These are phyloP conservation scores for Cynoglossus semilaevis DNA, from an alignment of 2,113 vertebrate species.

Conservation along the genomic window DNA sequence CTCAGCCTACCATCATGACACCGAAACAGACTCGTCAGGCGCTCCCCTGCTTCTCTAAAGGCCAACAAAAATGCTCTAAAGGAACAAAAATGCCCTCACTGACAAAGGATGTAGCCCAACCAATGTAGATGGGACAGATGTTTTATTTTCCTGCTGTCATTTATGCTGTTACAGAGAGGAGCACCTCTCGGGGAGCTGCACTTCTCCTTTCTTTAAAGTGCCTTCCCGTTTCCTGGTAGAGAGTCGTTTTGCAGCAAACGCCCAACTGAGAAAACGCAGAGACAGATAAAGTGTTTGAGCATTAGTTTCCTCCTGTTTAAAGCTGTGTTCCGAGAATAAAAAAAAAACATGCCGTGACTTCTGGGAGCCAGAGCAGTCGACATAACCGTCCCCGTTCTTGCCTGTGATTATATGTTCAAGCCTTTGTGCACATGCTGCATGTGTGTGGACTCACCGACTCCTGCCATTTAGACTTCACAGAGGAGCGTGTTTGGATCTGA, in stretches of 20 bases:
- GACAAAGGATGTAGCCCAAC: neutral
- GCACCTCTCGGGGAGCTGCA: constrained; percentile 38
- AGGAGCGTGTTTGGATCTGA: constrained; percentile 27
- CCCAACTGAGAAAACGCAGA: constrained; percentile 4
- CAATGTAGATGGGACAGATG: neutral
- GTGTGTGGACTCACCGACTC: constrained; percentile 31
- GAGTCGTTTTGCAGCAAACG: constrained; percentile 19
- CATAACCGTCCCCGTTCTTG: constrained; percentile 50
- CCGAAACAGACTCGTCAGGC: constrained; percentile 88
- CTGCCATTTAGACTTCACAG: constrained; percentile 28
- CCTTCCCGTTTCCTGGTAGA: constrained; percentile 22
- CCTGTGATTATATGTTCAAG: constrained; percentile 48
- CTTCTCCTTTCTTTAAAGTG: constrained; percentile 18
- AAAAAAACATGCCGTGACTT: constrained; percentile 23
- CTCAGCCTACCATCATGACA: constrained; percentile 83
- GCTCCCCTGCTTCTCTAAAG: constrained; percentile 82
- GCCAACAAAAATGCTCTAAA: too few relatives aligned
- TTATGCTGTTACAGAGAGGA: constrained; percentile 54
- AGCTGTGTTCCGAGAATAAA: constrained; percentile 15
- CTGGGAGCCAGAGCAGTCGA: constrained; percentile 12
- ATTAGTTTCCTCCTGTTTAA: constrained; percentile 44
- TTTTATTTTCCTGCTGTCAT: constrained; percentile 11
- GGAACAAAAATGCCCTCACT: neutral
- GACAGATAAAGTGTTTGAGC: constrained; percentile 23
- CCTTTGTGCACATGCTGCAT: constrained; percentile 24